phyloP scores from a whole-genome alignment of 2,888 invertebrate genomes.

The Trachelus stipa region DNA sequence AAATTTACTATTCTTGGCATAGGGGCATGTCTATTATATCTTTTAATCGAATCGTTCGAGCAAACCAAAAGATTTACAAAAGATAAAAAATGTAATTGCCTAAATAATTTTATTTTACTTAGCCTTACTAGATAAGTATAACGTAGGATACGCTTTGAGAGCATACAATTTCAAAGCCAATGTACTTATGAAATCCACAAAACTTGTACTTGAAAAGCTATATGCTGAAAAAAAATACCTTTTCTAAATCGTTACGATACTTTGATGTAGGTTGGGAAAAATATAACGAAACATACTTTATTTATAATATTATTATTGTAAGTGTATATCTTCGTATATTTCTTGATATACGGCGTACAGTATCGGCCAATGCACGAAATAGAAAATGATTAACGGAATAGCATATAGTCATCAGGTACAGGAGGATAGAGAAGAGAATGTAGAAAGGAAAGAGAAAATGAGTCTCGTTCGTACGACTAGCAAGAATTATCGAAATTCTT shows the following conservation, averaged over 20 bases:
- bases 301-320: no score
- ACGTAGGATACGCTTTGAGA: slow-evolving; percentile 6
- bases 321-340: no score
- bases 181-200: slow-evolving; percentile 21
- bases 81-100: neutral
- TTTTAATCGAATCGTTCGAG: slow-evolving; percentile 4
- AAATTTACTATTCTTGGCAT: neutral
- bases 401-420: no score
- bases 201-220: slow-evolving; percentile 21
- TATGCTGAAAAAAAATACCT: slow-evolving; percentile 11
- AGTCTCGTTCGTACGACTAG: no score
- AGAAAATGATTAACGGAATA: no score
- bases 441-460: neutral
- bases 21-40: neutral
- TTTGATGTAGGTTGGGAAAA: neutral
- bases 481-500: no score
- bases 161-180: slow-evolving; percentile 7
- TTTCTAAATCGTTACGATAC: neutral
- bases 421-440: neutral
- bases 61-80: neutral
- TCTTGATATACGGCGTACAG: no score
- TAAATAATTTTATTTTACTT: slow-evolving; percentile 1
- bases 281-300: no score
- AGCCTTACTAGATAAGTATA: neutral
- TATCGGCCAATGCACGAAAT: no score